Percentiles rank a stretch among this genome's conserved stretches.
Evolutionary conservation across 2,113 vertebrate genomes (phyloP).

Genomic region (Hemiprocne comata): DNA sequence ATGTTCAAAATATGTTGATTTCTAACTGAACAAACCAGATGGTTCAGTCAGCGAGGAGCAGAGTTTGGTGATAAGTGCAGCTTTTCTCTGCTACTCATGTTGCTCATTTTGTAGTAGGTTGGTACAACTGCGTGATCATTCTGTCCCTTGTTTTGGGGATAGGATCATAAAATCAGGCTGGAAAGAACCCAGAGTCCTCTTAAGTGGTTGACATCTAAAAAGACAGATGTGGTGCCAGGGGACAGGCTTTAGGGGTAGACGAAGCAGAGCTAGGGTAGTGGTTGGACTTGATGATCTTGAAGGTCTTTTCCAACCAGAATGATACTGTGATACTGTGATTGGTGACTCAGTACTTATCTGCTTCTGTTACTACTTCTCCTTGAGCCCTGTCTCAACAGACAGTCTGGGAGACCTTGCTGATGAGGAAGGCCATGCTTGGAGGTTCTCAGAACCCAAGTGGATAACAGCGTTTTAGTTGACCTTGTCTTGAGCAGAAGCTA

Average conservation of each 20-base stretch:
- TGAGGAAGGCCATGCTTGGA: neutral
- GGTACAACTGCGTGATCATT: neutral
- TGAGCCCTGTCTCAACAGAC: neutral
- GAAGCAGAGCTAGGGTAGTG: too few species aligned
- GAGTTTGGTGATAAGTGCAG: neutral
- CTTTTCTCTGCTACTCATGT: neutral
- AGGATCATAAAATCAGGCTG: neutral
- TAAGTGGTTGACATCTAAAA: too few species aligned
- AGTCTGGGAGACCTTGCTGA: neutral
- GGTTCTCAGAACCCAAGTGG: neutral
- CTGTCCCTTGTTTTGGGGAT: neutral
- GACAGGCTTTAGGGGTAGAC: too few species aligned
- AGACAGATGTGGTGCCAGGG: too few species aligned
- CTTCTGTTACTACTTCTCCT: neutral
- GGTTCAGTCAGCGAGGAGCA: neutral
- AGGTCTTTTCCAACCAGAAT: too few species aligned
- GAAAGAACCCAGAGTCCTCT: fast-evolving
- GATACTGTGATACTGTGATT: too few species aligned
- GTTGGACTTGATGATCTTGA: too few species aligned
- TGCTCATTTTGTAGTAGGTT: neutral
- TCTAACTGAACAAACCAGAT: neutral
- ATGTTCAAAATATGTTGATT: neutral
- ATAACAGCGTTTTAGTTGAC: fast-evolving
- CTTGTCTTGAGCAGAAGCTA: neutral
- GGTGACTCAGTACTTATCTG: neutral